Base-by-base conservation (phyloP, 2,888 invertebrate species). In the Argyresthia goedartella region DNA sequence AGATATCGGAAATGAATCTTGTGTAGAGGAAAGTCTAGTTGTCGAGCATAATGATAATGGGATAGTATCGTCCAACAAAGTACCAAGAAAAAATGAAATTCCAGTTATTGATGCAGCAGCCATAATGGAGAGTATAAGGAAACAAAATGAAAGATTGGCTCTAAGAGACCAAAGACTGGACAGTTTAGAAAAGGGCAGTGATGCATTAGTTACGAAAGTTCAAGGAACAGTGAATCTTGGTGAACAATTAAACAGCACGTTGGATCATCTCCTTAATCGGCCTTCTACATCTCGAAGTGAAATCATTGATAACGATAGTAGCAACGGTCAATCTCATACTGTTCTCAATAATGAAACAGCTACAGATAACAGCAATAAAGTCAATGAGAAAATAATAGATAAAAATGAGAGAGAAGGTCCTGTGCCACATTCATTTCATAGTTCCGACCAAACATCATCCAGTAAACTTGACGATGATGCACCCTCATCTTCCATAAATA, bases 1-100 rank as follows among this genome's bases (percentile, higher is more conserved):
- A 55, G 81, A 84, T 51, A 76, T 81, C 50, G 60, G 64, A 49
- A 70, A 71, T 52, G 80, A 81, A 56, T 66, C 69, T 1, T 63
- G 61, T 55, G 50, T 60, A 48, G 75, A 76, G 56, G 73, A 74
- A 48, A 52, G 56, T 39, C 13, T 6, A 44, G 13, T 16, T 34
- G 13, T 13, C 4, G 13, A 33, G n/a, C 47, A 47, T 4, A 8
- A 39, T 39, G n/a, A 39, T n/a, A 8, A 39, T 39, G n/a, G 10
- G 3, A 11, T 8, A 44, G 9, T 15, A 44, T 9, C 44, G 14
- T 14, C 14, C 14, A 44, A 39, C n/a, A 8, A 8, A 14, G 14
- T 4, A 14, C 44, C 44, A 44, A 9, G 9, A 14, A 44, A 44
- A 4, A 44, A 9, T 34, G 50, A 9, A 53, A 39, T 35, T 36